Percentiles rank a stretch among this genome's conserved stretches.
Conservation (phyloP, 1,140 invertebrate genomes). For the Vollenhovia emeryi region DNA sequence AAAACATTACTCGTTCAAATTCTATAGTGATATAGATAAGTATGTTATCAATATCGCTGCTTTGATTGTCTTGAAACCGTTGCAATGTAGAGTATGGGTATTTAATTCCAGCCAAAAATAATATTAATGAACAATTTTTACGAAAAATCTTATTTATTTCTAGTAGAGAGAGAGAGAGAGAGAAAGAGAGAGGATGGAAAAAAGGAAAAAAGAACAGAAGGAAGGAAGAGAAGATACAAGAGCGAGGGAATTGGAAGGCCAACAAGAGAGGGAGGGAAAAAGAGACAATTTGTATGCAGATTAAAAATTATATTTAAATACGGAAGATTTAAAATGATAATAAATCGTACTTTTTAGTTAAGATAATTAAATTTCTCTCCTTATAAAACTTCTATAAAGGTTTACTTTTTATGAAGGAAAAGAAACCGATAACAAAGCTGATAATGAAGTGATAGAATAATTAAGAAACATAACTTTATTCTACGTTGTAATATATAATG, state of each 20-base stretch:
- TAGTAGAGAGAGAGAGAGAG: too few relatives aligned
- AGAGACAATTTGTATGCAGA: not conserved
- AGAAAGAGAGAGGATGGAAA: not conserved
- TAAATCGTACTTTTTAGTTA: not conserved
- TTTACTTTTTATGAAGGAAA: not conserved
- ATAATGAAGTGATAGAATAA: not conserved
- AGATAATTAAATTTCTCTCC: not conserved
- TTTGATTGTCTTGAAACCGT: not conserved
- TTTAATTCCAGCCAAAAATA: not conserved
- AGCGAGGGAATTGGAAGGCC: not conserved
- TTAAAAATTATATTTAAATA: too few relatives aligned
- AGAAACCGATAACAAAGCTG: not conserved
- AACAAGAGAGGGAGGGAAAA: not conserved
- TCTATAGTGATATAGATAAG: not conserved
- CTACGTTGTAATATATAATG: not conserved
- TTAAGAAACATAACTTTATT: not conserved
- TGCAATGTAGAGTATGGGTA: conserved; percentile 13
- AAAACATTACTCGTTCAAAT: conserved; percentile 4
- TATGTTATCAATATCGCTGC: conserved; percentile 18
- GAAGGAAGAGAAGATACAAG: not conserved
- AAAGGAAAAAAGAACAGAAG: not conserved
- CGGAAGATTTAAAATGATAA: not conserved
- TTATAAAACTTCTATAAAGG: not conserved
- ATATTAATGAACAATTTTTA: not conserved
- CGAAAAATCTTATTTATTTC: not conserved